These are phyloP conservation scores for Nothobranchius furzeri DNA, from an alignment of 2,113 vertebrate species.

Conservation along the genomic window DNA sequence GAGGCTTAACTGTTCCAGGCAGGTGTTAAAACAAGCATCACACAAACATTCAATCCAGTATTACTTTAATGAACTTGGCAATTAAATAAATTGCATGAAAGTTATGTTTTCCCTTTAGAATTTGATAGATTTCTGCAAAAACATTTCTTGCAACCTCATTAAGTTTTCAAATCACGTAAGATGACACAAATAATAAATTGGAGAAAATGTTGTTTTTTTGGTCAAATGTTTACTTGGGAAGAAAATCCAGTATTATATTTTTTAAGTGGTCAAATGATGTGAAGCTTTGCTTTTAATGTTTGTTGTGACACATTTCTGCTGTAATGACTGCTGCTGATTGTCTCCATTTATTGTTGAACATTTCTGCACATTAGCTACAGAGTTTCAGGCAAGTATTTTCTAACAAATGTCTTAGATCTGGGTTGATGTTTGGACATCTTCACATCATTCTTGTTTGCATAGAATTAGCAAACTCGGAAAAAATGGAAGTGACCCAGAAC, in stretches of 20 bases:
- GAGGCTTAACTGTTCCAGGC: constrained; percentile 48
- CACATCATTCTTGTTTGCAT: too few species aligned
- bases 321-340: background rate
- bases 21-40: constrained; percentile 18
- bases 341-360: background rate
- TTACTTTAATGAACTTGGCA: constrained; percentile 27
- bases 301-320: background rate
- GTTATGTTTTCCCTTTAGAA: background rate
- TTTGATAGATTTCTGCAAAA: background rate
- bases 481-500: too few species aligned
- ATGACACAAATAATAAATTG: background rate
- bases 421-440: background rate
- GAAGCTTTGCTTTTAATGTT: background rate
- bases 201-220: background rate
- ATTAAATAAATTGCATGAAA: constrained; percentile 1
- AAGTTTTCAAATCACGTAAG: background rate
- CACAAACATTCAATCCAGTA: constrained; percentile 10
- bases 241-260: background rate
- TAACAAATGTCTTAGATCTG: too few species aligned
- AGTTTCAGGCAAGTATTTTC: background rate
- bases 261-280: background rate
- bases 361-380: background rate
- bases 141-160: background rate
- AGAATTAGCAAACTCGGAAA: too few species aligned
- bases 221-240: background rate